These are phyloP conservation scores for Onychorhynchus coronatus DNA, from an alignment of 2,113 vertebrate species.

Conservation along the genomic window DNA sequence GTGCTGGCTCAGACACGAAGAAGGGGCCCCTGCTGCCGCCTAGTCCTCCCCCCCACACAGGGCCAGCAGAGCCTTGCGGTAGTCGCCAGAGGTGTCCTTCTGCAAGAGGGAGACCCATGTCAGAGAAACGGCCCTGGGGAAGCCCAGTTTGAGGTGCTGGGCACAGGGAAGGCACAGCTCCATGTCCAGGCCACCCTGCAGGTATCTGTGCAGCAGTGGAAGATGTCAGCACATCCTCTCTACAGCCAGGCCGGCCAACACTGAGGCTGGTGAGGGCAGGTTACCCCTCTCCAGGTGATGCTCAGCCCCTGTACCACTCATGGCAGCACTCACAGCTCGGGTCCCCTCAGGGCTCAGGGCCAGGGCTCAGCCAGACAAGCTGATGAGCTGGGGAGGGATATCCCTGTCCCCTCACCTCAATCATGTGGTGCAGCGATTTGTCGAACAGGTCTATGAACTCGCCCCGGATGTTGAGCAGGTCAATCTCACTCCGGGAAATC, in stretches of 20 bases:
- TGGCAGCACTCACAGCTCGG: fast-evolving
- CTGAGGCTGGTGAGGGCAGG: fast-evolving
- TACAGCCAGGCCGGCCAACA: not conserved
- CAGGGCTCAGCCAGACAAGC: not conserved
- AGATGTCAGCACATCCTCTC: not conserved
- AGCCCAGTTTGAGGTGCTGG: not conserved
- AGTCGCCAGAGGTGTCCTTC: constrained; percentile 96
- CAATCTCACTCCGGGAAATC: constrained; percentile 89
- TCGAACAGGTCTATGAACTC: constrained; percentile 92
- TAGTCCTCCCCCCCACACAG: constrained; percentile 93
- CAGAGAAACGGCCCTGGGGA: not conserved
- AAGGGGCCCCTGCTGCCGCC: not conserved
- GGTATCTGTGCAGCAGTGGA: not conserved
- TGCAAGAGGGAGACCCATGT: constrained; percentile 56
- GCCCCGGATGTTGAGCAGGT: constrained; percentile 89
- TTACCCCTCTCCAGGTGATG: not conserved
- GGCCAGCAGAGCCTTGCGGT: constrained; percentile 86
- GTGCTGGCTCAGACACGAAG: constrained; percentile 40
- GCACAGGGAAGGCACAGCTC: not conserved
- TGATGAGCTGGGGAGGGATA: not conserved
- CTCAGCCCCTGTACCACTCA: not conserved
- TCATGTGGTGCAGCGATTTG: constrained; percentile 87
- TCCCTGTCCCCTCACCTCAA: constrained; percentile 78
- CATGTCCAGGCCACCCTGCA: not conserved
- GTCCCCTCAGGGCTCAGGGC: not conserved